phyloP scores from a whole-genome alignment of 2,888 invertebrate species.

The Crematogaster levior region DNA sequence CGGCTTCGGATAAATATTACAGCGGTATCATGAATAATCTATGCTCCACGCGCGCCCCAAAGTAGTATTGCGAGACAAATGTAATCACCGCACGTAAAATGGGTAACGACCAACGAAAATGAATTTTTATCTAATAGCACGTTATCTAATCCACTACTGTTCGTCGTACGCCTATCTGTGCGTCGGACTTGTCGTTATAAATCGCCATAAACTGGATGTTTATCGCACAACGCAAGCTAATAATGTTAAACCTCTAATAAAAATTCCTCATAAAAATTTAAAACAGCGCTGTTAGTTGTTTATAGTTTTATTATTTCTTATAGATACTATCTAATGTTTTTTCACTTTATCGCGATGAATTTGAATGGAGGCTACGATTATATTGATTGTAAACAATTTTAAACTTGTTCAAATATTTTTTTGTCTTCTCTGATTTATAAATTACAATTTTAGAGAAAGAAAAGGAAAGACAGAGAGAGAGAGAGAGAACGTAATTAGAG shows the following conservation, averaged over 20 bases:
- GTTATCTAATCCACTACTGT: constrained; percentile 27
- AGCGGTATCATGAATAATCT: constrained; percentile 39
- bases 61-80: constrained; percentile 21
- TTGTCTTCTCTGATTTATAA: not conserved
- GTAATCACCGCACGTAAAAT: constrained; percentile 28
- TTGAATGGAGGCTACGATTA: not conserved
- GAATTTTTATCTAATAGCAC: constrained; percentile 43
- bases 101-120: constrained; percentile 20
- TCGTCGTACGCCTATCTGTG: constrained; percentile 24
- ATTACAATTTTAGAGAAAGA: not conserved
- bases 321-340: not conserved
- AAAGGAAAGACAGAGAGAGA: no score
- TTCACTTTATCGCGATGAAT: not conserved
- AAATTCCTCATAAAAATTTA: constrained; percentile 22
- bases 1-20: constrained; percentile 40
- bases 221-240: constrained; percentile 28
- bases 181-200: constrained; percentile 27
- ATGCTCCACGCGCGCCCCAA: not conserved
- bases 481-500: not conserved
- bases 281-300: not conserved
- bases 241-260: constrained; percentile 42
- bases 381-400: not conserved
- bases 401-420: not conserved
- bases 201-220: constrained; percentile 32
- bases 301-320: constrained; percentile 12